A percentile compares a stretch with the other conserved stretches of the same genome.
These are phyloP conservation scores for Girardinus metallicus DNA, from an alignment of 2,797 vertebrate genomes.

Conservation along the genomic window DNA sequence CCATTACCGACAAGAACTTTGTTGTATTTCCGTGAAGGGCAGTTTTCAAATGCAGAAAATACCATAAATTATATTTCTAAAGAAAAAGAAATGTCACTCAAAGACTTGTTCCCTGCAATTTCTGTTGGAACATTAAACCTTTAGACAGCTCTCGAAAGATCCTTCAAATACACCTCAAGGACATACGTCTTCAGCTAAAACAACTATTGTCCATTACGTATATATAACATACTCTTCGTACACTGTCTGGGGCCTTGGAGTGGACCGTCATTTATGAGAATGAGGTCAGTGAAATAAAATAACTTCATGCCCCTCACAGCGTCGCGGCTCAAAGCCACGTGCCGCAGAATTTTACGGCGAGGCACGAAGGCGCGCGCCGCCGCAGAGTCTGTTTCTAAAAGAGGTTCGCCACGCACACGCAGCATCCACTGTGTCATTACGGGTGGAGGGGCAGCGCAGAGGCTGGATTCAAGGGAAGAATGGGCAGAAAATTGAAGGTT, in stretches of 20 bases:
- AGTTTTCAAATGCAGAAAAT: conserved; percentile 1
- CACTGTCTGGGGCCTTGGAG: neutral
- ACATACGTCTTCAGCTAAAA: conserved; percentile 1
- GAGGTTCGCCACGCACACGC: conserved; percentile 18
- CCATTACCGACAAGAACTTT: conserved; percentile 2
- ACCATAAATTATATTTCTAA: neutral
- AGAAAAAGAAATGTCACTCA: neutral
- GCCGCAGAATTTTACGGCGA: neutral
- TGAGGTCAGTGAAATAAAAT: conserved; percentile 32
- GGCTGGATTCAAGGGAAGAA: conserved; percentile 18
- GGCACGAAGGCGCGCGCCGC: neutral
- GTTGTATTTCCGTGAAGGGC: neutral
- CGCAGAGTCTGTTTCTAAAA: conserved; percentile 9
- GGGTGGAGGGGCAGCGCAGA: conserved; percentile 14
- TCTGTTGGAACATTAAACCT: neutral
- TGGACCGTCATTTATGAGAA: conserved; percentile 19
- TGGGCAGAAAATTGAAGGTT: conserved; percentile 18
- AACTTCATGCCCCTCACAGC: conserved; percentile 13
- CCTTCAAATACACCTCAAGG: conserved; percentile 2
- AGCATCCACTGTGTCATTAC: conserved; percentile 35
- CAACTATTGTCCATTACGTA: neutral
- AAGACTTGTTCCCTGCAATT: neutral
- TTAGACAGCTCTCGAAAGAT: neutral
- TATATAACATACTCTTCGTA: neutral
- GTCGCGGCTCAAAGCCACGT: conserved; percentile 6